Evolutionary conservation across 2,797 vertebrate genomes (phyloP).

Genomic region (Eleutherodactylus coqui): DNA sequence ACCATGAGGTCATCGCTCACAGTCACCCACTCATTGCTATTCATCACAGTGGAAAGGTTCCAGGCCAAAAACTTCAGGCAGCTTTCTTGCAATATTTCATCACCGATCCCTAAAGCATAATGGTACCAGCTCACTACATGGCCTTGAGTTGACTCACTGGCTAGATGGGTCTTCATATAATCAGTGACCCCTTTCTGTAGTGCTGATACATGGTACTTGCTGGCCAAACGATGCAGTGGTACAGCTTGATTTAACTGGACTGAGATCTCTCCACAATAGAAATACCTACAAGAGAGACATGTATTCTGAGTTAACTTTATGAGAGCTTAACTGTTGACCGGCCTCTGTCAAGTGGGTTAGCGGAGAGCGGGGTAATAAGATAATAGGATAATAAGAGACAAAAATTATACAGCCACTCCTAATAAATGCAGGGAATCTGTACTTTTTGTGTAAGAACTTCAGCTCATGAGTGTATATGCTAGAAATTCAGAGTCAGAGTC

Average conservation of each 20-base stretch:
- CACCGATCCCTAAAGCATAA: constrained; percentile 86
- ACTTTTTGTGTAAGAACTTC: too few relatives aligned
- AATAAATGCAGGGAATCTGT: too few relatives aligned
- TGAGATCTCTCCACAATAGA: constrained; percentile 92
- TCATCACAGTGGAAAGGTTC: constrained; percentile 91
- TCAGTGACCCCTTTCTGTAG: constrained; percentile 89
- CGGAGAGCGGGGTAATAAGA: too few relatives aligned
- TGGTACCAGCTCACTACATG: constrained; percentile 96
- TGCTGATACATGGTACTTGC: constrained; percentile 86
- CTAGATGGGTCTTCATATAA: constrained; percentile 91
- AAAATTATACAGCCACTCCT: too few relatives aligned
- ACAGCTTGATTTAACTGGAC: constrained; percentile 89
- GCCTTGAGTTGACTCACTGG: constrained; percentile 87
- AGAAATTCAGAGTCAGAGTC: too few relatives aligned
- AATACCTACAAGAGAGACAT: constrained; percentile 80
- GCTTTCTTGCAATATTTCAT: constrained; percentile 84
- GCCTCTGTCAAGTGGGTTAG: too few relatives aligned
- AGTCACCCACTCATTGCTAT: constrained; percentile 86
- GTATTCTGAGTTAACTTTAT: background rate
- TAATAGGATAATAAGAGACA: too few relatives aligned
- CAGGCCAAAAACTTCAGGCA: constrained; percentile 96
- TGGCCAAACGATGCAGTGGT: constrained; percentile 90
- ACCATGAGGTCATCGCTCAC: constrained; percentile 89
- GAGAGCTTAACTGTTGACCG: too few relatives aligned
- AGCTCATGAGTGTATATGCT: too few relatives aligned